Conservation (phyloP, 2,113 vertebrate species). For the Gymnarchus niloticus region DNA sequence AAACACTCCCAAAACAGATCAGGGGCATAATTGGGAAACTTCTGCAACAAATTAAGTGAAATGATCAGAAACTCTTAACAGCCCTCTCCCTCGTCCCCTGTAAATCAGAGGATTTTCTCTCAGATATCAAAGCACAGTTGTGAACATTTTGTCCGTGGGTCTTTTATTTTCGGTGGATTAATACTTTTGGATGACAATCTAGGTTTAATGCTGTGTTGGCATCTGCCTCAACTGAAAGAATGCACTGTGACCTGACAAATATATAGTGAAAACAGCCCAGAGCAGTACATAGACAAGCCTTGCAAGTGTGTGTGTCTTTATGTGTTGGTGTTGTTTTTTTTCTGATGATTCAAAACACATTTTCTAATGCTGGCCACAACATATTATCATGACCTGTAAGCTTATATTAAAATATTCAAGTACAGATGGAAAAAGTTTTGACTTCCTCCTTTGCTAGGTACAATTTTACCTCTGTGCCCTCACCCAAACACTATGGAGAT, state of each 20-base stretch:
- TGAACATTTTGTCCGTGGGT: constrained; percentile 30
- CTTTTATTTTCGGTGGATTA: constrained; percentile 46
- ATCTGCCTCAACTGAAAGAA: constrained; percentile 33
- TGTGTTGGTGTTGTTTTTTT: background rate
- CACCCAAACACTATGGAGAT: too few relatives aligned
- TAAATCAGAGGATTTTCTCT: constrained; percentile 29
- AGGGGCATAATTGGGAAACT: background rate
- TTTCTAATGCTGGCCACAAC: too few relatives aligned
- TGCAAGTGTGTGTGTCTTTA: background rate
- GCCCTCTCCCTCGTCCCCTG: constrained; percentile 23
- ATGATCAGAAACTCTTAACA: background rate
- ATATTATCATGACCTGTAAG: background rate
- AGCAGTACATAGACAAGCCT: constrained; percentile 18
- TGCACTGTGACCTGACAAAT: constrained; percentile 31
- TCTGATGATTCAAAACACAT: background rate
- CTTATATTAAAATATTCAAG: background rate
- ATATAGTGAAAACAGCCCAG: constrained; percentile 47
- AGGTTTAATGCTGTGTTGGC: constrained; percentile 42
- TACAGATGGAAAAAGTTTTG: background rate
- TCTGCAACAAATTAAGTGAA: background rate
- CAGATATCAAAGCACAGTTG: constrained; percentile 27
- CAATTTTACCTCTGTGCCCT: background rate
- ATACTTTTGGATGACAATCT: constrained; percentile 41
- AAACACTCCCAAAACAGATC: background rate
- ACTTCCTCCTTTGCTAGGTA: background rate